Conservation (phyloP, 2,888 invertebrate genomes). For the Entomobrya proxima region DNA sequence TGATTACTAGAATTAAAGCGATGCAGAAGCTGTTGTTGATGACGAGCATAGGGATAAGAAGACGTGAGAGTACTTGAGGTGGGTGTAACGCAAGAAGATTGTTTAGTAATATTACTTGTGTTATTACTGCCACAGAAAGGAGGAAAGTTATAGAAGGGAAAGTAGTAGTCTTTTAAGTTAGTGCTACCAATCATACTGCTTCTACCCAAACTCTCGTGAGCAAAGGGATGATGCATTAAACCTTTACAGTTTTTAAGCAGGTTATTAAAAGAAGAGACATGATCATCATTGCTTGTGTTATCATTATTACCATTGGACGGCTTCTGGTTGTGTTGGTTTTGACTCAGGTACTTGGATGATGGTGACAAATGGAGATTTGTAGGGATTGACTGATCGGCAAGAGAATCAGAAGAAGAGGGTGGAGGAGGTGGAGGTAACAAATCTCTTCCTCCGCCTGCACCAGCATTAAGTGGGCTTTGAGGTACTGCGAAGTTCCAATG, state of each 20-base stretch:
- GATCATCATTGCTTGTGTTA: not conserved
- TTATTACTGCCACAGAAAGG: not conserved
- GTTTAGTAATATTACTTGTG: not conserved
- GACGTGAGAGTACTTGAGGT: slow-evolving; percentile 36
- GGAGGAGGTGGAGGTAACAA: slow-evolving; percentile 59
- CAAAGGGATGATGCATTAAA: slow-evolving; percentile 1
- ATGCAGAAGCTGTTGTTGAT: slow-evolving; percentile 28
- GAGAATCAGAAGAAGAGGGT: slow-evolving; percentile 39
- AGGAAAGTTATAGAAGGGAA: slow-evolving; percentile 34
- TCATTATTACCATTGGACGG: slow-evolving; percentile 69
- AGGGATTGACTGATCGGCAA: slow-evolving; percentile 7
- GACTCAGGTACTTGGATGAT: slow-evolving; percentile 72
- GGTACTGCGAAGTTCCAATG: slow-evolving; percentile 73
- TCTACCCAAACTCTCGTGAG: not conserved
- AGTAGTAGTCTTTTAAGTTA: slow-evolving; percentile 45
- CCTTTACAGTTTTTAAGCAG: slow-evolving; percentile 10
- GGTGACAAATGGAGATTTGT: slow-evolving; percentile 38
- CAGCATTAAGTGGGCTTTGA: slow-evolving; percentile 54
- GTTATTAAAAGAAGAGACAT: not conserved
- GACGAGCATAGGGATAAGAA: slow-evolving; percentile 43
- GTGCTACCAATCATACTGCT: slow-evolving; percentile 11
- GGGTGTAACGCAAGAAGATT: slow-evolving; percentile 34
- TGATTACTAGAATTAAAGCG: slow-evolving; percentile 50
- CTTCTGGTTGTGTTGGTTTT: slow-evolving; percentile 63
- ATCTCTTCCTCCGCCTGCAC: slow-evolving; percentile 31